These are phyloP conservation scores for Natator depressus DNA, from an alignment of 2,113 vertebrate species.

Conservation along the genomic window DNA sequence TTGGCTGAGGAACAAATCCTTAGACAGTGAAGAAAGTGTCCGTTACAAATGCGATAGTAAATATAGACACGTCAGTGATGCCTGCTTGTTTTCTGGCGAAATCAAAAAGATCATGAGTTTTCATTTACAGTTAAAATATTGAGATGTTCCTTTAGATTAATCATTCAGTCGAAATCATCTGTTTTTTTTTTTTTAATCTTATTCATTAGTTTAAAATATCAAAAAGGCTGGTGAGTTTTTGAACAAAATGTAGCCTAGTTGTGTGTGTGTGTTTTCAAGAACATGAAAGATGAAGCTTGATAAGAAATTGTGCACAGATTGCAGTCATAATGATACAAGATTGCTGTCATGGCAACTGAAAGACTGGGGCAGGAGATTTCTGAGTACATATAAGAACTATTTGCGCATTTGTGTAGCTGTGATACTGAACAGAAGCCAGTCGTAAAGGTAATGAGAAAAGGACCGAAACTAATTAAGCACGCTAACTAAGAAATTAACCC, in stretches of 20 bases:
- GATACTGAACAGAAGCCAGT: conserved; percentile 7
- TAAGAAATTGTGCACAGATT: conserved; percentile 43
- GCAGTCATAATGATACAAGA: conserved; percentile 3
- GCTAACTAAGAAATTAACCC: conserved; percentile 9
- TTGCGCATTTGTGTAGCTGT: conserved; percentile 6
- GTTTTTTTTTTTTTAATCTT: conserved; percentile 17
- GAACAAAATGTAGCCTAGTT: conserved; percentile 6
- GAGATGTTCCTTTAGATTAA: not conserved
- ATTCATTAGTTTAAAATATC: conserved; percentile 33
- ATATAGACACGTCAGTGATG: not conserved
- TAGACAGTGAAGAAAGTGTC: not conserved
- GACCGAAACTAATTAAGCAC: conserved; percentile 28
- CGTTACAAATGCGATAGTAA: fast-evolving
- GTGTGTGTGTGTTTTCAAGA: not conserved
- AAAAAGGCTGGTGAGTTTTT: not conserved
- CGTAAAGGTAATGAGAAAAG: not conserved
- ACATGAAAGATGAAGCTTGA: conserved; percentile 12
- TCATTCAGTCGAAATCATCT: conserved; percentile 1
- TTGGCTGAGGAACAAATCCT: not conserved
- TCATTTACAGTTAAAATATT: conserved; percentile 24
- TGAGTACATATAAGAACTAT: not conserved
- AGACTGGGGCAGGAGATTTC: conserved; percentile 8
- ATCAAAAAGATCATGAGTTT: not conserved
- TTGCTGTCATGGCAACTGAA: not conserved
- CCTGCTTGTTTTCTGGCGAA: not conserved